Evolutionary conservation across 2,113 vertebrate genomes (phyloP), one percentile per base, ranked within the genome.

Genomic region (Osmerus mordax): DNA sequence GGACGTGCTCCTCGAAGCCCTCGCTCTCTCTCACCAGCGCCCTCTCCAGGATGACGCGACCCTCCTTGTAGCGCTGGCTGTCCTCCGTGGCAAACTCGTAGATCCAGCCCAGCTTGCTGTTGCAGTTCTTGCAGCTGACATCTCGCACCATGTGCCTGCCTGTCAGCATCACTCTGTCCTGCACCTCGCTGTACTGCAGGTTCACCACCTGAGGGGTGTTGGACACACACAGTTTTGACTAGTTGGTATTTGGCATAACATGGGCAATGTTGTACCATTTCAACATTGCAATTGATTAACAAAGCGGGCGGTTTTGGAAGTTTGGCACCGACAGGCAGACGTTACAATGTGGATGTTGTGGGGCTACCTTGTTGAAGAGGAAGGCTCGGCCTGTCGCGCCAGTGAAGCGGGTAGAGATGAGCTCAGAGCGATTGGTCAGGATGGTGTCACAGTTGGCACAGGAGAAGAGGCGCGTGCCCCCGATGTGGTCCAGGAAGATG

Each of bases 41-140:
- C 12, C 97, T 91, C 78, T 99, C 97, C 92, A 99, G 92, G 90
- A 99, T 99, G 71, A 99, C 96, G 0, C 97, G 94, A 2, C 97
- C 97, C 67, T 99, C 97, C 84, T 99, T 99, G 87, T 99, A 99
- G 71, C 97, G 94, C 90, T 99, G 97, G 87, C 96, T 99, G 90
- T 99, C 97, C 91, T 98, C 97, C 0, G 96, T 99, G 62, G 97
- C 96, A 78, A 99, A 99, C 89, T 99, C 97, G 74, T 99, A 99
- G 92, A 99, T 98, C 97, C 97, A 99, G 21, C 97, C 97, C 86
- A 99, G 90, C 87, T 99, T 99, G 91, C 97, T 99, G 94, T 97
- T 99, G 93, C 96, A 98, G 93, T 98, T 98, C 87, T 98, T 99
- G 91, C 97, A 99, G 94, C 97, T 99, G 89, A 99, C 96, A 0